A percentile compares a stretch with the other conserved stretches of the same genome.
Conservation (phyloP, 2,888 invertebrate genomes). For the Callyntrura guangdongensis region DNA sequence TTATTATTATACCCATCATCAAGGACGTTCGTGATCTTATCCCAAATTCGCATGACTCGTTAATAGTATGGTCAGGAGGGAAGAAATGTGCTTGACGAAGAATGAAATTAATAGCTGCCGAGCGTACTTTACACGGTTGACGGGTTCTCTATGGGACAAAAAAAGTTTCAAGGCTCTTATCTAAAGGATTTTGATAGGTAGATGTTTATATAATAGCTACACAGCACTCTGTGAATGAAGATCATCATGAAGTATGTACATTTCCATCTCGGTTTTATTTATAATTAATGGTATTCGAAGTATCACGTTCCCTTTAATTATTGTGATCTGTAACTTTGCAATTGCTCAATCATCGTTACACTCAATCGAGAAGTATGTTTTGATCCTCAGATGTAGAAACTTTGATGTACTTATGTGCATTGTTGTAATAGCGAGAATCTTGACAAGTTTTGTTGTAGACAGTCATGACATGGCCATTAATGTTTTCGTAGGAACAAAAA, state of each 20-base stretch:
- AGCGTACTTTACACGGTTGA: conserved; percentile 39
- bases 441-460: no score
- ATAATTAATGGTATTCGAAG: neutral
- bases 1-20: conserved; percentile 31
- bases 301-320: neutral
- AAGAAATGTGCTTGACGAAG: conserved; percentile 27
- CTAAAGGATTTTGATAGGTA: no score
- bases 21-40: conserved; percentile 41
- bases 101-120: conserved; percentile 17
- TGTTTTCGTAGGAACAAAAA: no score
- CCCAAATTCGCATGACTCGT: conserved; percentile 17
- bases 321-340: neutral
- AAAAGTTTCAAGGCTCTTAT: conserved; percentile 45
- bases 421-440: no score
- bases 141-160: neutral
- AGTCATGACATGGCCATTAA: no score
- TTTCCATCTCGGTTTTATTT: neutral
- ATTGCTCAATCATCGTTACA: no score
- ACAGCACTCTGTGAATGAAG: no score
- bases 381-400: no score
- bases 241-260: neutral
- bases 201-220: no score
- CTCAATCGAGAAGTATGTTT: no score
- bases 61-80: conserved; percentile 36
- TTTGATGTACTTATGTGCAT: no score